Evolutionary conservation across 1,140 invertebrate species (phyloP), one percentile per base, ranked within the genome.

Genomic region (Drosophila subobscura): DNA sequence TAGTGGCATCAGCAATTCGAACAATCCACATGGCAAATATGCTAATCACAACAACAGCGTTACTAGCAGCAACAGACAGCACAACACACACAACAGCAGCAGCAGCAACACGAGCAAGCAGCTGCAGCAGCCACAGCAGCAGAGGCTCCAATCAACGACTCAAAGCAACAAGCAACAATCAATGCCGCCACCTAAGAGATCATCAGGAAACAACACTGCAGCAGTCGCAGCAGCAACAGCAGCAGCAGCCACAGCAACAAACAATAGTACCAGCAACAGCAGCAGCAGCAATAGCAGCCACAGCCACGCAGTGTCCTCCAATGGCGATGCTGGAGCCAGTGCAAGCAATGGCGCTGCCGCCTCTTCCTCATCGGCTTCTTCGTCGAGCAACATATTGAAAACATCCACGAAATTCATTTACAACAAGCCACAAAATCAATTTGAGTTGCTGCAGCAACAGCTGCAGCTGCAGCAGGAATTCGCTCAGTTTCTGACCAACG

Each of bases 381-480:
- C 74, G 49, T 56, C 59, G 5, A 61, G 59, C 70, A 86, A 54
- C 70, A 77, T 90, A 16, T 50, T 90, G 5, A 91, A 91, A 55
- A 91, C 89, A 12, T 86, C 89, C 3, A 84, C 86, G 4, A 91
- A 91, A 58, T 90, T 91, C 46, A 86, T 91, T 14, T 91, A 91
- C 53, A 90, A 91, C 44, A 91, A 91, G 63, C 89, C 89, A 20
- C 89, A 91, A 42, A 91, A 91, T 73, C 89, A 91, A 27, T 89
- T 77, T 29, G 85, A 91, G 61, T 47, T 91, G 60, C 40, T 91
- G 49, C 89, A 91, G 56, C 89, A 91, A 54, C 89, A 89, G 20
- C 50, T 91, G 47, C 89, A 91, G 46, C 50, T 91, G 67, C 89
- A 91, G 46, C 89, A 91, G 72, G 89, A 91, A 58, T 90, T 91